Evolutionary conservation across 2,797 vertebrate species (phyloP).

Genomic region (Pangasius macronema): DNA sequence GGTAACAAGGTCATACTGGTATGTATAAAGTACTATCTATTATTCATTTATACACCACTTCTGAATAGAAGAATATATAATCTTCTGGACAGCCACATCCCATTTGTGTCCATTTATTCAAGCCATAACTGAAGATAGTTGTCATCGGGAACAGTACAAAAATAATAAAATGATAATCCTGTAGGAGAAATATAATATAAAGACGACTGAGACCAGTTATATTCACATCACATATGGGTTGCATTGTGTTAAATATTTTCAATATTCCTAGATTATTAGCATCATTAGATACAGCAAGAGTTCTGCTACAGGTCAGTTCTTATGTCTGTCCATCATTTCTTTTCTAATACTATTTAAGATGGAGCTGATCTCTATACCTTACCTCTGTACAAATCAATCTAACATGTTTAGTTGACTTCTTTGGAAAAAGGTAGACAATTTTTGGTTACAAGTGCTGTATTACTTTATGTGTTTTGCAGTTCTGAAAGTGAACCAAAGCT

Average conservation of each 20-base stretch:
- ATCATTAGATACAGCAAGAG: neutral
- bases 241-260: neutral
- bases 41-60: neutral
- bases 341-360: neutral
- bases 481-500: slow-evolving; percentile 74
- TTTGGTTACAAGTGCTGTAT: neutral
- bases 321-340: neutral
- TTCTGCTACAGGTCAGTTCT: neutral
- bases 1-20: neutral
- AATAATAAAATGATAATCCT: neutral
- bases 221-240: neutral
- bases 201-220: neutral
- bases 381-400: neutral
- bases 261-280: neutral
- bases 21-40: neutral
- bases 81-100: neutral
- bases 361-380: neutral
- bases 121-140: neutral
- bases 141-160: slow-evolving; percentile 1
- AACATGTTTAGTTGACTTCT: neutral
- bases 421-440: neutral
- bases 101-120: neutral
- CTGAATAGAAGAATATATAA: neutral
- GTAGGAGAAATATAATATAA: neutral
- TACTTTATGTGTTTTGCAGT: slow-evolving; percentile 58